phyloP scores from a whole-genome alignment of 2,888 invertebrate species.

The Metacarcinus magister region DNA sequence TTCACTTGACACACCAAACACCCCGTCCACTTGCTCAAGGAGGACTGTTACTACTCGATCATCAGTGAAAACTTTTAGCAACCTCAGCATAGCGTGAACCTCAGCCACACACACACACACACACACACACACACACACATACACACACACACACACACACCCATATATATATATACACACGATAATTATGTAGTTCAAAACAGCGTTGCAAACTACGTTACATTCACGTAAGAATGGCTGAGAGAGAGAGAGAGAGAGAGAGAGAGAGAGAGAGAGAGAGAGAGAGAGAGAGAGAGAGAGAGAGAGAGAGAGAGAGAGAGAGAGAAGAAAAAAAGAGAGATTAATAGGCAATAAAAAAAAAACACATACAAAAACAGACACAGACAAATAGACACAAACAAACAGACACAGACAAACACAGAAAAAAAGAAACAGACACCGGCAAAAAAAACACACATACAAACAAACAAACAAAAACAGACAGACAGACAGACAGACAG shows the following conservation, averaged over 20 bases:
- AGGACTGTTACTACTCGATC: too few relatives aligned
- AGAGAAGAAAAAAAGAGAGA: not conserved
- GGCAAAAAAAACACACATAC: not conserved
- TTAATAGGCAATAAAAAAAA: not conserved
- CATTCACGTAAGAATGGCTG: not conserved
- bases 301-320: slow-evolving; percentile 20
- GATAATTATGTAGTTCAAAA: not conserved
- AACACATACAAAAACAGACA: not conserved
- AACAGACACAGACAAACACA: too few relatives aligned
- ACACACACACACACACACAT: slow-evolving; percentile 42
- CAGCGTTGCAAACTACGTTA: not conserved
- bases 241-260: slow-evolving; percentile 31
- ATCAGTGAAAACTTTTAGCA: too few relatives aligned
- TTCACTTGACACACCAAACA: too few relatives aligned
- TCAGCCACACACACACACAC: not conserved
- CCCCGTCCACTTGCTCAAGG: too few relatives aligned
- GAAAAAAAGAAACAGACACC: not conserved
- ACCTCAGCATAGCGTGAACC: too few relatives aligned
- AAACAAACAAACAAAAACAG: not conserved
- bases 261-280: slow-evolving; percentile 23
- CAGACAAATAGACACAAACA: not conserved
- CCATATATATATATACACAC: not conserved
- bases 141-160: slow-evolving; percentile 38
- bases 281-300: not conserved
- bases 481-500: too few relatives aligned